phyloP scores from a whole-genome alignment of 2,797 vertebrate species.

The Cynodonichthys magdalenae region DNA sequence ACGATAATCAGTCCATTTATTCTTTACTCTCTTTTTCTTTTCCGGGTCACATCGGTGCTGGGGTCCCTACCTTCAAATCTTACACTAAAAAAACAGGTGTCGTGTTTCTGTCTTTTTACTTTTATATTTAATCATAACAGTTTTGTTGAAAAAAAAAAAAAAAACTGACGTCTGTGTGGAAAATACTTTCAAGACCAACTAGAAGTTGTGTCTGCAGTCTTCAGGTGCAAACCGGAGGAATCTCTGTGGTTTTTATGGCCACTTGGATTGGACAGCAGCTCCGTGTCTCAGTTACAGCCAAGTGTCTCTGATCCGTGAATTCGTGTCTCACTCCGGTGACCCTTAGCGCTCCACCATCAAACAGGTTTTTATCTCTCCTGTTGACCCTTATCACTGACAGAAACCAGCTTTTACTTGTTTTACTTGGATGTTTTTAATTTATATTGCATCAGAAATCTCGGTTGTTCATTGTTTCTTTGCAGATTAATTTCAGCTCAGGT shows the following conservation, averaged over 20 bases:
- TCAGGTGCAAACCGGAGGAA: slow-evolving; percentile 33
- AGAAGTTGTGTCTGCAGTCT: slow-evolving; percentile 57
- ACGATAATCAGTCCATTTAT: too few relatives aligned
- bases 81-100: background rate
- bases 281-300: slow-evolving; percentile 65
- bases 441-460: background rate
- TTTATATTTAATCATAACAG: background rate
- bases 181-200: slow-evolving; percentile 32
- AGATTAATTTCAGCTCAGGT: too few relatives aligned
- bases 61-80: too few relatives aligned
- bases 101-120: background rate
- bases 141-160: too few relatives aligned
- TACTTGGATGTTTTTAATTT: background rate
- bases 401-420: background rate
- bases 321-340: slow-evolving; percentile 60
- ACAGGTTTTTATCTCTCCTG: slow-evolving; percentile 42
- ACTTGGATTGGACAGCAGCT: slow-evolving; percentile 58
- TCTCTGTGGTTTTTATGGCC: slow-evolving; percentile 44
- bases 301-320: slow-evolving; percentile 71
- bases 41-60: too few relatives aligned
- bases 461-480: too few relatives aligned
- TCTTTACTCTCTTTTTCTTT: too few relatives aligned
- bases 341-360: slow-evolving; percentile 54
- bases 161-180: background rate
- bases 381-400: slow-evolving; percentile 31